Conservation (phyloP, 2,113 vertebrate genomes). For the Montifringilla adamsi region DNA sequence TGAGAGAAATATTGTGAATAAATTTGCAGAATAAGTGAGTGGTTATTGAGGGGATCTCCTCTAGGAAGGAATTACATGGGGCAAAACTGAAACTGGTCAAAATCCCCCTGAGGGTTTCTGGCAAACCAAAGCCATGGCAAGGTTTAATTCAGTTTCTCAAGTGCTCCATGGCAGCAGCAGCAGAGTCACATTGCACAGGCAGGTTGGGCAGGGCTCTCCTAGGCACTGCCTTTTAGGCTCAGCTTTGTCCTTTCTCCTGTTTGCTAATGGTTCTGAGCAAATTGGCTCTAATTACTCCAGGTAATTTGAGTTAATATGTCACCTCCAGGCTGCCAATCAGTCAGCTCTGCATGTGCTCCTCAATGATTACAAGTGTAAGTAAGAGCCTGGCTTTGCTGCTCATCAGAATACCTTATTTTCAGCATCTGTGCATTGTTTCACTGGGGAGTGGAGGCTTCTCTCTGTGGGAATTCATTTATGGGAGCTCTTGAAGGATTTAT, state of each 20-base stretch:
- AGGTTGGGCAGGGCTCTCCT: background rate
- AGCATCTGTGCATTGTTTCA: background rate
- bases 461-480: background rate
- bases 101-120: background rate
- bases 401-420: background rate
- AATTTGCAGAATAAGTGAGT: background rate
- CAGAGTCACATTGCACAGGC: background rate
- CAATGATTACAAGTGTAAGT: background rate
- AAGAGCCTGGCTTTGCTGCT: background rate
- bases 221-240: background rate
- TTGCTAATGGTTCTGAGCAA: background rate
- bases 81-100: background rate
- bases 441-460: background rate
- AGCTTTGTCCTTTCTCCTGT: background rate
- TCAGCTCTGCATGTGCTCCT: background rate
- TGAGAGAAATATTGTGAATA: background rate
- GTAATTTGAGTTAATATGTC: background rate
- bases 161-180: background rate
- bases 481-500: background rate
- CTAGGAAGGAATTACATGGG: background rate
- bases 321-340: background rate
- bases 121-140: background rate
- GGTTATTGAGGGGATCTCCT: background rate
- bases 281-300: background rate
- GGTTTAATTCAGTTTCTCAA: background rate